Evolutionary conservation across 2,113 vertebrate genomes (phyloP).

Genomic region (Misgurnus mizolepis): DNA sequence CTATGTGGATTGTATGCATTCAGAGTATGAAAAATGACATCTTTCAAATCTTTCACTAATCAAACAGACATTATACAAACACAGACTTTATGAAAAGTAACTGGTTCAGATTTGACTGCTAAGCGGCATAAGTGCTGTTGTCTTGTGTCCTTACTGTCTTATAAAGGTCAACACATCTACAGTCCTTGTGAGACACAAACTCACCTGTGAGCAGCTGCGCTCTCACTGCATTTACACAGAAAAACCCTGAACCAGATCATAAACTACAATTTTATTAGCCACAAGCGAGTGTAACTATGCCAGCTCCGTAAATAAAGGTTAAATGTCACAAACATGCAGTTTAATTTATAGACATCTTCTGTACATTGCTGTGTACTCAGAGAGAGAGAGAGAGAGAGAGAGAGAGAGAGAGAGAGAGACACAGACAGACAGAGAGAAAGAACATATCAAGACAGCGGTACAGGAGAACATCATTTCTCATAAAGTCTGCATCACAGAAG

Average conservation of each 20-base stretch:
- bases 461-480: constrained; percentile 43
- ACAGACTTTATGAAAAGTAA: constrained; percentile 41
- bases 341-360: constrained; percentile 37
- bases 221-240: constrained; percentile 23
- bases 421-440: constrained; percentile 63
- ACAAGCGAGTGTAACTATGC: not conserved
- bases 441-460: not conserved
- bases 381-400: constrained; percentile 69
- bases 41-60: not conserved
- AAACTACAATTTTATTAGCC: constrained; percentile 19
- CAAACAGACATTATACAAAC: constrained; percentile 4
- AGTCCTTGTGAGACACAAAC: constrained; percentile 73
- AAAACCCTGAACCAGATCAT: constrained; percentile 13
- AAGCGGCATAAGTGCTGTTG: constrained; percentile 61
- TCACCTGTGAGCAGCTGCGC: constrained; percentile 69
- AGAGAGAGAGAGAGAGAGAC: no score
- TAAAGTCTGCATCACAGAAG: constrained; percentile 89
- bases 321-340: constrained; percentile 9
- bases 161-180: constrained; percentile 83
- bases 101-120: constrained; percentile 36
- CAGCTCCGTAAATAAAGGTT: constrained; percentile 12
- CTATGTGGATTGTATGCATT: no score
- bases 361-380: constrained; percentile 27
- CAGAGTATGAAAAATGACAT: no score
- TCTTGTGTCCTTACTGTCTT: constrained; percentile 78